Evolutionary conservation across 2,888 invertebrate genomes (phyloP), one percentile per base, ranked within the genome.

Genomic region (Scaptomyza polygonia): DNA sequence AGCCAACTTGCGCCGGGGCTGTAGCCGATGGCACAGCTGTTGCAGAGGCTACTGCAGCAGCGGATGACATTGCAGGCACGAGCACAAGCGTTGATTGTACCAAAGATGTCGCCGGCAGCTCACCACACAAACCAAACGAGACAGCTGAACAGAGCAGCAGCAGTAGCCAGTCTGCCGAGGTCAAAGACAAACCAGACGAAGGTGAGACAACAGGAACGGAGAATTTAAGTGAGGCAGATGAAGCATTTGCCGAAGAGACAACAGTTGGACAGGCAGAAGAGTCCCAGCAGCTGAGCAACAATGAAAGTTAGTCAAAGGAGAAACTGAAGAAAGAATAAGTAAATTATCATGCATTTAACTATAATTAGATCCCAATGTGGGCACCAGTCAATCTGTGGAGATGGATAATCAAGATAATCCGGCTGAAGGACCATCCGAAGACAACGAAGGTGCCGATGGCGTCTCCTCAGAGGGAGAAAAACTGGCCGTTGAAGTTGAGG

Each of bases 381-480:
- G 92, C 68, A 92, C 92, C n/a, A 92, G 92, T 21, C 92, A 92
- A 48, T 91, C 92, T 2, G 92, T 92, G 56, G 92, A 92, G 42
- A 83, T 90, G 6, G 91, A 91, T 34, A 89, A 90, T 45, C 91
- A 91, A 66, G 87, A 88, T 63, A 90, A 75, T 74, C 89, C 83
- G 65, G 82, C 81, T 7, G 91, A 91, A 69, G 88, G 87, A 21
- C 59, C 70, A 5, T 88, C 87, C 4, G 90, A 90, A 57, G 92
- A 91, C 3, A 91, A 89, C 53, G 92, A 92, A 66, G 91, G 91
- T 7, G 78, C 89, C 29, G 92, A 90, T 89, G 93, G 93, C 34
- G 94, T 94, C 18, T 93, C 93, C 61, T 94, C 94, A 0, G 95
- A 95, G 84, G 93, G 94, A 18, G 95, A 95, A 87, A 94, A 94